Evolutionary conservation across 2,888 invertebrate genomes (phyloP).

Genomic region (Gymnoscelis rufifasciata): DNA sequence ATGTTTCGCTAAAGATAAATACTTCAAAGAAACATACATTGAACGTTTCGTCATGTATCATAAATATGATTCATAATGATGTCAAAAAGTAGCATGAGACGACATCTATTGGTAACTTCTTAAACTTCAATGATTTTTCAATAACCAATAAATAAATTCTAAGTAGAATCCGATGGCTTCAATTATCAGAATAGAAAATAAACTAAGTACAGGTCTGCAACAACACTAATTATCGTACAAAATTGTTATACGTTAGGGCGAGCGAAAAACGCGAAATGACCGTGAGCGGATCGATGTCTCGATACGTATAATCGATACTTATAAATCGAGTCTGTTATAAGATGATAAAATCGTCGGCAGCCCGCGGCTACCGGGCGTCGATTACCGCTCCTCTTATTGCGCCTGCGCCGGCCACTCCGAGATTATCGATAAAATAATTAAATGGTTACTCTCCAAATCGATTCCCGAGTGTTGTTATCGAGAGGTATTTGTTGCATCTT

Average conservation of each 20-base stretch:
- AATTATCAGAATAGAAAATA: constrained; percentile 8
- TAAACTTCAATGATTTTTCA: no score
- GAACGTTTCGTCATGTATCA: no score
- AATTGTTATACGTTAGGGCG: constrained; percentile 48
- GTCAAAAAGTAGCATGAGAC: not conserved
- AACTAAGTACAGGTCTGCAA: constrained; percentile 8
- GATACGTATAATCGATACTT: constrained; percentile 77
- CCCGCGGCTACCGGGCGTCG: constrained; percentile 77
- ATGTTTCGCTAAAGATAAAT: no score
- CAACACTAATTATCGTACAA: constrained; percentile 48
- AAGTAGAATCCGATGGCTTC: constrained; percentile 15
- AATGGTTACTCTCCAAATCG: constrained; percentile 79
- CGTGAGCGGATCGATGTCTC: constrained; percentile 68
- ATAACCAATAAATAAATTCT: no score
- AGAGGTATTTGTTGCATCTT: constrained; percentile 68
- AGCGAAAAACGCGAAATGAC: constrained; percentile 67
- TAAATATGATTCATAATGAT: no score
- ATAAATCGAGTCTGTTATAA: constrained; percentile 78
- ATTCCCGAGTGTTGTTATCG: constrained; percentile 78
- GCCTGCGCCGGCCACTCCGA: constrained; percentile 55
- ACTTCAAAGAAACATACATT: no score
- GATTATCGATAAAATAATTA: constrained; percentile 80
- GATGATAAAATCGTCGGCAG: constrained; percentile 74
- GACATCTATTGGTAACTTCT: constrained; percentile 1
- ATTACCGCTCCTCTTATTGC: constrained; percentile 73